Evolutionary conservation across 2,797 vertebrate genomes (phyloP).

Genomic region (Potorous gilbertii): DNA sequence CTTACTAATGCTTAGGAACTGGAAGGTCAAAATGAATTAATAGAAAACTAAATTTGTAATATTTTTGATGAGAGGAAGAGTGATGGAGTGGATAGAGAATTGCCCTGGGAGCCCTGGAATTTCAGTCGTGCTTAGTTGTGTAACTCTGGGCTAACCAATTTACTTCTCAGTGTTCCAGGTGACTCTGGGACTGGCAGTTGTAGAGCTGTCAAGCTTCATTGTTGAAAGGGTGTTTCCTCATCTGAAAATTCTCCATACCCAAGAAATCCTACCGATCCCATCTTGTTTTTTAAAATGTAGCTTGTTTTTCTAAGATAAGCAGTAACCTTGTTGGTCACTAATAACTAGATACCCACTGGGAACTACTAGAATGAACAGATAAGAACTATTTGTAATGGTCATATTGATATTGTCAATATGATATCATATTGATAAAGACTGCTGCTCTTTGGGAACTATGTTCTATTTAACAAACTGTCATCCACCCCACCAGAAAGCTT

Average conservation of each 20-base stretch:
- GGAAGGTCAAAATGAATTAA: slow-evolving; percentile 8
- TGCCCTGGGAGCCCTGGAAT: background rate
- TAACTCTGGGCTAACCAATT: background rate
- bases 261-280: background rate
- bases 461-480: background rate
- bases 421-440: background rate
- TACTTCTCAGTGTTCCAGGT: background rate
- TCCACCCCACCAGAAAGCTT: slow-evolving; percentile 27
- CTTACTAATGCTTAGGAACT: background rate
- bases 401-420: background rate
- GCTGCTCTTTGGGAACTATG: background rate
- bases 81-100: background rate
- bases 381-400: background rate
- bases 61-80: background rate
- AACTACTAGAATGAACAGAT: background rate
- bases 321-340: background rate
- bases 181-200: background rate
- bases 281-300: background rate
- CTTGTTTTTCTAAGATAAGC: background rate
- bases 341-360: background rate
- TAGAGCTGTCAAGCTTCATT: background rate
- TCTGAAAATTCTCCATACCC: background rate
- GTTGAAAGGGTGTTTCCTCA: background rate
- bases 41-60: slow-evolving; percentile 17
- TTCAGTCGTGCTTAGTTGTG: background rate